Conservation (phyloP, 2,888 invertebrate genomes). For the Hypena proboscidalis region DNA sequence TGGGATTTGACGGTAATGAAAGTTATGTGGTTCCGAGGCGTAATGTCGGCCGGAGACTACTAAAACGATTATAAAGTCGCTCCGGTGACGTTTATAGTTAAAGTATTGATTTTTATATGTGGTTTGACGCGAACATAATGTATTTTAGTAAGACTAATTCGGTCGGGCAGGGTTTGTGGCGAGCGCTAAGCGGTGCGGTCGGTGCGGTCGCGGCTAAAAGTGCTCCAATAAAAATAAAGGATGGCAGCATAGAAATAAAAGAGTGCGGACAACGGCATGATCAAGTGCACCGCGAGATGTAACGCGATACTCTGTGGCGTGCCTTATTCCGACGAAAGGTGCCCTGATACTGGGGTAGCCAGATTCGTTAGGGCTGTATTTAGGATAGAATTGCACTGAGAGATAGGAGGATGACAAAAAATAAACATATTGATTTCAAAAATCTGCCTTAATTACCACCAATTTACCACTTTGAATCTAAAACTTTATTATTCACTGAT, state of each 20-base stretch:
- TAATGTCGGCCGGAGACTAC: constrained; percentile 36
- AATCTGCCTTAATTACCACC: too few species aligned
- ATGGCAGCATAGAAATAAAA: constrained; percentile 69
- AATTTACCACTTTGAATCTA: too few species aligned
- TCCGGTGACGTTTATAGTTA: constrained; percentile 51
- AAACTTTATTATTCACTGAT: too few species aligned
- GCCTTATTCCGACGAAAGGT: constrained; percentile 60
- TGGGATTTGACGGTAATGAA: constrained; percentile 50
- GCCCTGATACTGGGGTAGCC: too few species aligned
- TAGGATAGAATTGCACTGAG: too few species aligned
- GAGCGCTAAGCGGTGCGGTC: constrained; percentile 70
- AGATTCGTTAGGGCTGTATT: too few species aligned
- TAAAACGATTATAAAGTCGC: constrained; percentile 41
- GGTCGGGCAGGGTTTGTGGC: constrained; percentile 56
- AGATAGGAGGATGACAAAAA: too few species aligned
- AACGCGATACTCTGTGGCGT: constrained; percentile 74
- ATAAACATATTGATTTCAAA: too few species aligned
- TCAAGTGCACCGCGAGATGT: constrained; percentile 80
- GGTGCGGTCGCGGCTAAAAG: constrained; percentile 68
- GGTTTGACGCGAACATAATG: constrained; percentile 50
- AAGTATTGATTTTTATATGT: constrained; percentile 64
- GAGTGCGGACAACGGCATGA: constrained; percentile 74
- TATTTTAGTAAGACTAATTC: constrained; percentile 53
- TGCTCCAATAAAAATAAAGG: constrained; percentile 66
- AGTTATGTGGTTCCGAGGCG: constrained; percentile 41